Percentiles rank a stretch among this genome's conserved stretches.
These are phyloP conservation scores for Onychomys leucogaster DNA, from an alignment of 2,797 vertebrate species.

Conservation along the genomic window DNA sequence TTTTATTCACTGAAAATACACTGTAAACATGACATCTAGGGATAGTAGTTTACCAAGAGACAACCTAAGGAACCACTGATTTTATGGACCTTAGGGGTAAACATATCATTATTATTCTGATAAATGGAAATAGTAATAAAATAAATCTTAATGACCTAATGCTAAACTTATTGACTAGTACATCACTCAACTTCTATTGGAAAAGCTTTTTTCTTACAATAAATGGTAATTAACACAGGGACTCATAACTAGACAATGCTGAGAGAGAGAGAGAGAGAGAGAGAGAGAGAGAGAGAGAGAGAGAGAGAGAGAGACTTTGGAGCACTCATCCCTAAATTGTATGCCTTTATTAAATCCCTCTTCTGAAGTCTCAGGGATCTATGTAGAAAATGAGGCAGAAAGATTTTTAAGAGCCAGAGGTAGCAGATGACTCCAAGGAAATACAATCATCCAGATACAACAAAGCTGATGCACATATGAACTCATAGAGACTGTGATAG, in stretches of 20 bases:
- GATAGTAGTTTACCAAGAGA: background rate
- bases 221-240: background rate
- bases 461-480: background rate
- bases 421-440: background rate
- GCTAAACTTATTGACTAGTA: background rate
- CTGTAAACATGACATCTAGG: background rate
- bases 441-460: background rate
- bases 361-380: background rate
- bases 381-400: background rate
- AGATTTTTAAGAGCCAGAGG: background rate
- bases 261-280: background rate
- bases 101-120: background rate
- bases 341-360: background rate
- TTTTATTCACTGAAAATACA: background rate
- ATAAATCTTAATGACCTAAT: background rate
- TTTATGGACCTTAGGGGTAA: background rate
- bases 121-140: background rate
- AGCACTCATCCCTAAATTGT: background rate
- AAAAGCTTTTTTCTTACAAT: background rate
- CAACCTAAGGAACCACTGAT: background rate
- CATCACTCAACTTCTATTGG: background rate
- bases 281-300: background rate
- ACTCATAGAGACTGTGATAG: background rate
- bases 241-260: background rate
- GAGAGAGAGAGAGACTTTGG: background rate